These are phyloP conservation scores for Sesamia inferens DNA, from an alignment of 2,888 invertebrate genomes.

Conservation along the genomic window DNA sequence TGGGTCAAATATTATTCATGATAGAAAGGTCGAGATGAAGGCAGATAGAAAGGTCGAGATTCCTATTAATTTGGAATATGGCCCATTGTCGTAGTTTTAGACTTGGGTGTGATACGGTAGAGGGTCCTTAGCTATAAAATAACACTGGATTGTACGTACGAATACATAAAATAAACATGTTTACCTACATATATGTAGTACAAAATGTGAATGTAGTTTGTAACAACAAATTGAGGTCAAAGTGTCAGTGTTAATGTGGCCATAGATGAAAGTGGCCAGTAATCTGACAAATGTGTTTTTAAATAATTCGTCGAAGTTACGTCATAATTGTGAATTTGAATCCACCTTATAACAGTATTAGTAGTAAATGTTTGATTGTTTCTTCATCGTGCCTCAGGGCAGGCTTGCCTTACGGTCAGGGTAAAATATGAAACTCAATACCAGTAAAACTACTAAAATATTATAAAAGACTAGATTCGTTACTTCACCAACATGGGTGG, in stretches of 20 bases:
- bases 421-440: background rate
- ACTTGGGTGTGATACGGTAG: background rate
- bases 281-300: constrained; percentile 36
- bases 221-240: constrained; percentile 39
- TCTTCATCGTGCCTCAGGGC: background rate
- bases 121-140: background rate
- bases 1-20: constrained; percentile 33
- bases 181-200: background rate
- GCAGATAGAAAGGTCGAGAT: background rate
- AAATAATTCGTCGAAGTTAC: constrained; percentile 18
- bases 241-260: constrained; percentile 36
- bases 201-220: constrained; percentile 28
- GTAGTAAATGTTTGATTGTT: background rate
- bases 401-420: background rate
- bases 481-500: background rate
- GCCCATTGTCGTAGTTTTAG: constrained; percentile 4
- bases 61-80: constrained; percentile 15
- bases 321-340: background rate
- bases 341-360: background rate
- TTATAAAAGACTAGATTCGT: background rate
- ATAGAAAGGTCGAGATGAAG: constrained; percentile 10
- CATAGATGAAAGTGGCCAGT: constrained; percentile 38
- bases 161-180: background rate
- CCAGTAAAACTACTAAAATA: background rate
- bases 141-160: background rate